These are phyloP conservation scores for Apotomis turbidana DNA, from an alignment of 2,888 invertebrate species.

Conservation along the genomic window DNA sequence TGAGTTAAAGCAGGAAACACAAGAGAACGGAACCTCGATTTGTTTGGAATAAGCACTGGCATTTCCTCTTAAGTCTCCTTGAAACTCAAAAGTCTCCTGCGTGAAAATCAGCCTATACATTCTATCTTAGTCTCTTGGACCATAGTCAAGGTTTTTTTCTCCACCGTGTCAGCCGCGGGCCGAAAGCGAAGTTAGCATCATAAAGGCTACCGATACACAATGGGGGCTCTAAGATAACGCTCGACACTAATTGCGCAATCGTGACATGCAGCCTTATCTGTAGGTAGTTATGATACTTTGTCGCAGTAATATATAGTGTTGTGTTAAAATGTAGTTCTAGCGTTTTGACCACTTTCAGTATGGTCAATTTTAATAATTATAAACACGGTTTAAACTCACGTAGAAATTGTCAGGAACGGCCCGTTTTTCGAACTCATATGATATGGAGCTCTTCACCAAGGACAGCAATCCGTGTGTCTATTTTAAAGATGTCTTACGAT, in stretches of 20 bases:
- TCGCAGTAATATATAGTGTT: not conserved
- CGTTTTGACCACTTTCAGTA: no score
- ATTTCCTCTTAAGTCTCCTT: not conserved
- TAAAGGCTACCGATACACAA: conserved; percentile 41
- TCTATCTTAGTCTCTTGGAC: not conserved
- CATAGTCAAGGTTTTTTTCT: conserved; percentile 39
- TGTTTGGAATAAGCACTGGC: no score
- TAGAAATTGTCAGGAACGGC: no score
- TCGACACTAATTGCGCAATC: conserved; percentile 22
- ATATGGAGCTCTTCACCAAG: no score
- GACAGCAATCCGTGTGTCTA: no score
- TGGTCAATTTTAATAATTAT: no score
- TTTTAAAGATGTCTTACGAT: no score
- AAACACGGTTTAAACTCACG: no score
- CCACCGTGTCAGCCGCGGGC: conserved; percentile 25
- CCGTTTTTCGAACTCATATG: no score
- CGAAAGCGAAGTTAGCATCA: conserved; percentile 41
- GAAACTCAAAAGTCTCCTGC: not conserved
- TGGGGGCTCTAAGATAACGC: conserved; percentile 40
- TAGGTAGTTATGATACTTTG: not conserved
- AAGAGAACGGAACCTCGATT: no score
- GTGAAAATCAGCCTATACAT: conserved; percentile 17
- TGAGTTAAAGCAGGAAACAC: no score
- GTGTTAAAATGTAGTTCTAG: not conserved
- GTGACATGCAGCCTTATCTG: conserved; percentile 8